Evolutionary conservation across 1,140 invertebrate genomes (phyloP), one percentile per base, ranked within the genome.

Genomic region (Solenopsis invicta): DNA sequence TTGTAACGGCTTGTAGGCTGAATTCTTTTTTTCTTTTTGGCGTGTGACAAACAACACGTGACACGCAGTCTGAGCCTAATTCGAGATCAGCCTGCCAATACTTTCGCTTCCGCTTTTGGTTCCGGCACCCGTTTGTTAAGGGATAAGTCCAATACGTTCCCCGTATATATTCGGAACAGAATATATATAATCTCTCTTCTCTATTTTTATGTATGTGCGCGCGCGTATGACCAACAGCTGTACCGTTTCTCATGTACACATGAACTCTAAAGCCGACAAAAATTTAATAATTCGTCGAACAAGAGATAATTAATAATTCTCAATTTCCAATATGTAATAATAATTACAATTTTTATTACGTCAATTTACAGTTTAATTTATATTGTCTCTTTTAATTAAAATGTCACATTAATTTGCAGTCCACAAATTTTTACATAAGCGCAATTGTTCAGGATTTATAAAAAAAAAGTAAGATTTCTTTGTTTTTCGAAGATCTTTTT

Each of bases 21-120:
- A 56, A 56, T 62, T 59, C 48, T 76, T 77, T 76, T 77, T 37
- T 45, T 74, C 10, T 41, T 66, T 52, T n/a, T 67, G 41, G 41
- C 9, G 37, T 71, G 69, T 85, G 66, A 75, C 69, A 85, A 88
- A 85, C 29, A 29, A 66, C 78, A 85, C 50, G 66, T 78, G 74
- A 64, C 48, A 50, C 13, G 50, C n/a, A 18, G 13, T 24, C 50
- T 37, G 72, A 64, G 48, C 56, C 80, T 59, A 37, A 41, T 77
- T 77, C 29, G 13, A 80, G 72, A 66, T 62, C 45, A 34, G 24
- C 21, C 80, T 72, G 34, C 77, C 80, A 78, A 85, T 89, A 89
- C 85, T 88, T 89, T 72, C n/a, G 13, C 56, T 85, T 59, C 50
- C 48, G 9, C 21, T 62, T 72, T 88, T 59, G 54, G 66, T 88